Evolutionary conservation across 2,888 invertebrate genomes (phyloP), one percentile per base, ranked within the genome.

Genomic region (Drosophila subquinaria): DNA sequence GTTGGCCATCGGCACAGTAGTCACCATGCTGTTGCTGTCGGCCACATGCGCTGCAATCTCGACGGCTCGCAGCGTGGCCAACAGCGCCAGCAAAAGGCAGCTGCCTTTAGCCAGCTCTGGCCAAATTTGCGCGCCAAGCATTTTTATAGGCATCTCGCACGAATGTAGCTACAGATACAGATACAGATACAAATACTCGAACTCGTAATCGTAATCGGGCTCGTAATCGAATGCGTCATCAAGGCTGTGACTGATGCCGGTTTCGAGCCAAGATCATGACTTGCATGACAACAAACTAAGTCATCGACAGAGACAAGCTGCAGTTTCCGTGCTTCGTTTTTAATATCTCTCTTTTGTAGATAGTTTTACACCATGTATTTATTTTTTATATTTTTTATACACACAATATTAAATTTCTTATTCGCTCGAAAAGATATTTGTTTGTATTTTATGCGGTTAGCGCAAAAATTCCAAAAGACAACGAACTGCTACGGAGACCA

Each of bases 181-280:
- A 56, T 47, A 69, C 57, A 63, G 23, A 35, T 17, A 53, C 71
- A 61, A 42, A 33, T 60, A 69, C 57, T 43, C 30, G 53, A 45
- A 56, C 57, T 43, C 30, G 53, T 51, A 56, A 20, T 53, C 36
- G 61, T n/a, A 68, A 36, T 70, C 61, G 65, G 30, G 62, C 59
- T 73, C 63, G 64, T 53, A 56, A 76, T 78, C 70, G 72, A 79
- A 84, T 85, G 84, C 84, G 84, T 85, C 84, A 85, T 86, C 84
- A 86, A 85, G 82, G 67, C 63, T 59, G 62, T 57, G 59, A 36
- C 80, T 80, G 64, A 52, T 77, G 85, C 83, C 86, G 84, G 83
- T 80, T 84, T 75, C 52, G 67, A 86, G 84, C 68, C 79, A 79
- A 81, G 86, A 83, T 84, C 84, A 83, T 83, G 73, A 80, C 83